These are phyloP conservation scores for Amiota minor DNA, from an alignment of 2,888 invertebrate genomes.

Conservation along the genomic window DNA sequence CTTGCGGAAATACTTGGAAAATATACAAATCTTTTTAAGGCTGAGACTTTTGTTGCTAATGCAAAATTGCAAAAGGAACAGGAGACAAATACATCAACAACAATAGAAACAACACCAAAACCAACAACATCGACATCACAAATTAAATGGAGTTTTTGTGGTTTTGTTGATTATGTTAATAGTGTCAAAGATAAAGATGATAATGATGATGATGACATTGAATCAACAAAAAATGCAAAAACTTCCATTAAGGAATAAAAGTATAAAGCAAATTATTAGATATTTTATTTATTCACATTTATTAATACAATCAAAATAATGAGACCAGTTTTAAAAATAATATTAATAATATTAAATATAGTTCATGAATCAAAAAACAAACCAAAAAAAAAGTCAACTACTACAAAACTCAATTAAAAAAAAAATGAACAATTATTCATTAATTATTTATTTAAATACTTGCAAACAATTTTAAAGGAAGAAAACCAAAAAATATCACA, in stretches of 20 bases:
- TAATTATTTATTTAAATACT: constrained; percentile 9
- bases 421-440: constrained; percentile 44
- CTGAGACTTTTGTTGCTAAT: constrained; percentile 81
- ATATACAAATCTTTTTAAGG: constrained; percentile 86
- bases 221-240: constrained; percentile 18
- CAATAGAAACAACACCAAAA: not conserved
- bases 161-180: constrained; percentile 57
- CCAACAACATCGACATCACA: not conserved
- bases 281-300: constrained; percentile 60
- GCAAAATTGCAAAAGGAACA: constrained; percentile 84
- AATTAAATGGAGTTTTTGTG: constrained; percentile 84
- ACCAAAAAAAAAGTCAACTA: constrained; percentile 50
- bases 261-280: constrained; percentile 52
- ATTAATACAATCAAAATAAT: constrained; percentile 54
- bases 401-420: constrained; percentile 59
- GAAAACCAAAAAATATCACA: not conserved
- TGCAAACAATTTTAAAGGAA: constrained; percentile 37
- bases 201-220: constrained; percentile 8
- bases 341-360: not conserved
- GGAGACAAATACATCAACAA: not conserved
- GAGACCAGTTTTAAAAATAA: constrained; percentile 55
- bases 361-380: constrained; percentile 32
- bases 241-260: constrained; percentile 29
- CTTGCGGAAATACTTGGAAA: constrained; percentile 85
- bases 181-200: no score